Conservation (phyloP, 2,797 vertebrate genomes). For the Lithobates pipiens region DNA sequence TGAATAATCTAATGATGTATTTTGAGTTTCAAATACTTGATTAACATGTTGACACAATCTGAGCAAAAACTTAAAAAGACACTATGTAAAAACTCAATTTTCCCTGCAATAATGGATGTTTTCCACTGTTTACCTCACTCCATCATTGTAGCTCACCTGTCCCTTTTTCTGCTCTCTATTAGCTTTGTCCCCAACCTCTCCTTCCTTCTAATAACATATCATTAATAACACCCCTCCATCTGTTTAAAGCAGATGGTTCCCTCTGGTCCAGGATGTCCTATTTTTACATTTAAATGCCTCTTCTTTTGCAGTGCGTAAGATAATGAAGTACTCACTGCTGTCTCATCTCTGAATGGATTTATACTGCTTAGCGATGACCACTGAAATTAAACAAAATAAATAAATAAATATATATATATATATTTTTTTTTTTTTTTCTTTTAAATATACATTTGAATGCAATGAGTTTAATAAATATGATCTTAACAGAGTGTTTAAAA, state of each 20-base stretch:
- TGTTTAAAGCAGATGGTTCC: slow-evolving; percentile 52
- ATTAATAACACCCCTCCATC: slow-evolving; percentile 56
- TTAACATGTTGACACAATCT: slow-evolving; percentile 27
- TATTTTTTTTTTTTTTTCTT: too few species aligned
- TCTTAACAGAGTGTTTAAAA: too few species aligned
- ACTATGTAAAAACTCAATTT: slow-evolving; percentile 22
- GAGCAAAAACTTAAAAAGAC: slow-evolving; percentile 3
- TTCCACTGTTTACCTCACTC: slow-evolving; percentile 14
- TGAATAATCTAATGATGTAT: not conserved
- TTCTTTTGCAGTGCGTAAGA: slow-evolving; percentile 11
- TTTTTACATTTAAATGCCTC: slow-evolving; percentile 21
- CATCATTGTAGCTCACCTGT: slow-evolving; percentile 35
- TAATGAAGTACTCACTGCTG: not conserved
- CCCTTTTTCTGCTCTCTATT: slow-evolving; percentile 38
- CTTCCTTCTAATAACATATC: slow-evolving; percentile 16
- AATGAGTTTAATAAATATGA: too few species aligned
- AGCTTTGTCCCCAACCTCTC: slow-evolving; percentile 41
- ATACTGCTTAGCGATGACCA: not conserved
- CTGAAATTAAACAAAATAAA: too few species aligned
- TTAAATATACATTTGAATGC: too few species aligned
- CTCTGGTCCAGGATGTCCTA: slow-evolving; percentile 18
- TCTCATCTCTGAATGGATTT: too few species aligned
- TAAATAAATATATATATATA: too few species aligned
- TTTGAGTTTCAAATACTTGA: not conserved
- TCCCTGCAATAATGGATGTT: slow-evolving; percentile 11